Conservation (phyloP, 2,113 vertebrate genomes). For the Cyprinodon brontotheroides region DNA sequence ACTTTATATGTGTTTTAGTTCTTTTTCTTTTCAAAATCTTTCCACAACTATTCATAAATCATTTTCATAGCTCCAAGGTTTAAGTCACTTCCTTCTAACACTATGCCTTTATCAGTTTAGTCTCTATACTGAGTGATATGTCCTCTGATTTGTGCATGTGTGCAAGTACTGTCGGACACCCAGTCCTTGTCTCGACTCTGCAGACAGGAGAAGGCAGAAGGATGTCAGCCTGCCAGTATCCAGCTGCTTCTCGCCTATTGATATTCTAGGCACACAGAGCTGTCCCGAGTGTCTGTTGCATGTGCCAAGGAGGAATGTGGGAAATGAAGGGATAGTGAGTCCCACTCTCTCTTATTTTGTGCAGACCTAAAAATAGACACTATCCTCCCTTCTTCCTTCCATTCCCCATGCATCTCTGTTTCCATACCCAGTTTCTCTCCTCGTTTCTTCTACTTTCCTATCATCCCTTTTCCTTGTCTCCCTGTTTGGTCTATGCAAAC, state of each 20-base stretch:
- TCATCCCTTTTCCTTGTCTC: constrained; percentile 29
- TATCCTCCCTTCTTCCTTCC: constrained; percentile 59
- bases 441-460: constrained; percentile 41
- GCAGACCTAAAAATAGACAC: constrained; percentile 74
- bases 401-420: constrained; percentile 63
- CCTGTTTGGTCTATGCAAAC: constrained; percentile 55
- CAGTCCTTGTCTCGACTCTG: constrained; percentile 53
- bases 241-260: constrained; percentile 74
- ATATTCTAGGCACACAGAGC: constrained; percentile 66
- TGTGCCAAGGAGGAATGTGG: constrained; percentile 74
- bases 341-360: constrained; percentile 56
- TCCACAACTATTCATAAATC: constrained; percentile 36
- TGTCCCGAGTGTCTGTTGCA: constrained; percentile 66
- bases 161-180: constrained; percentile 54
- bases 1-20: neutral
- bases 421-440: constrained; percentile 45
- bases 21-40: constrained; percentile 22
- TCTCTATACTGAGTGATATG: constrained; percentile 32
- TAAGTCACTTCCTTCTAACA: constrained; percentile 45
- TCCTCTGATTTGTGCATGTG: constrained; percentile 56
- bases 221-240: constrained; percentile 70
- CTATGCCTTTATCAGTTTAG: constrained; percentile 45
- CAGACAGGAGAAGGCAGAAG: constrained; percentile 66
- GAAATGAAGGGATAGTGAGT: constrained; percentile 53
- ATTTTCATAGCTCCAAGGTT: constrained; percentile 40